A percentile compares a stretch with the other conserved stretches of the same genome.
These are phyloP conservation scores for Coreius guichenoti DNA, from an alignment of 2,797 vertebrate genomes.

Conservation along the genomic window DNA sequence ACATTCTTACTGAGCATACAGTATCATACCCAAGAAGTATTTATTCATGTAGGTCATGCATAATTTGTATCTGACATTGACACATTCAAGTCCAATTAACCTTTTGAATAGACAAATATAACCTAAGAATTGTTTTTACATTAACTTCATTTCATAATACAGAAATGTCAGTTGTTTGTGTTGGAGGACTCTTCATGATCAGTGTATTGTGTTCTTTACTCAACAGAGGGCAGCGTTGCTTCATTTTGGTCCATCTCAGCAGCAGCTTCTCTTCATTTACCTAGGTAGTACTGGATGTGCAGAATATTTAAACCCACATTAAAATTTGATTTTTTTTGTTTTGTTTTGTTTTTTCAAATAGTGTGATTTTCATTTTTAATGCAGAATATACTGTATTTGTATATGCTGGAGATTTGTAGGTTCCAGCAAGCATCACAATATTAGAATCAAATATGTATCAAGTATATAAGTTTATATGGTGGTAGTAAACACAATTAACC, in stretches of 20 bases:
- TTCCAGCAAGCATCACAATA: background rate
- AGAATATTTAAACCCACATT: background rate
- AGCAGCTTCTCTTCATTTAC: background rate
- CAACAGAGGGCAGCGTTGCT: constrained; percentile 34
- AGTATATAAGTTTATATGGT: background rate
- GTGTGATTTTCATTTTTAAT: background rate
- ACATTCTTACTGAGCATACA: background rate
- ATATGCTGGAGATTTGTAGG: background rate
- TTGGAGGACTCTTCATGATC: background rate
- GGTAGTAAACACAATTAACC: background rate
- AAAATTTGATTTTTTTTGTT: no score
- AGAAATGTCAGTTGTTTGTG: background rate
- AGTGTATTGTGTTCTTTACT: background rate
- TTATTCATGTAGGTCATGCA: background rate
- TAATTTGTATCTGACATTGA: background rate
- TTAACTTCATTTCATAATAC: background rate
- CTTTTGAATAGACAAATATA: background rate
- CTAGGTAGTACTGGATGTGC: background rate
- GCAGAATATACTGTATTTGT: background rate
- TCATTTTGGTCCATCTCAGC: background rate
- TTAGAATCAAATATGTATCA: background rate
- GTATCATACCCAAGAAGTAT: background rate
- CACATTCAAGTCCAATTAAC: background rate
- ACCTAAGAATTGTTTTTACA: no score
- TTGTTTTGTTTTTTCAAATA: no score